Evolutionary conservation across 2,797 vertebrate genomes (phyloP).

Genomic region (Melanotaenia nigrans): DNA sequence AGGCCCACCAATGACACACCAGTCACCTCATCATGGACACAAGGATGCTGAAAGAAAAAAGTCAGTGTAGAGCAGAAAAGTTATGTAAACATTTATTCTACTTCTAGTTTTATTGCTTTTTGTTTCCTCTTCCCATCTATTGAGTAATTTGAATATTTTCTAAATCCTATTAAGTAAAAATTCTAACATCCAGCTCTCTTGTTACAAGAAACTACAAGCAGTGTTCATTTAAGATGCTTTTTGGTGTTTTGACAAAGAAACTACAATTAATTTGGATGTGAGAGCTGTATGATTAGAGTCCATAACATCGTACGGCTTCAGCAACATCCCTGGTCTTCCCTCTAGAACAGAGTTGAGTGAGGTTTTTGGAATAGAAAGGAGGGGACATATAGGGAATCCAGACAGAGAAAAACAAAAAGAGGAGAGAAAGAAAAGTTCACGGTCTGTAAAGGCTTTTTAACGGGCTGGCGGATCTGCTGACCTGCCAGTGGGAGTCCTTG

Average conservation of each 20-base stretch:
- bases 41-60: constrained; percentile 84
- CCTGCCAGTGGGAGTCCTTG: constrained; percentile 92
- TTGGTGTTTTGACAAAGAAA: constrained; percentile 31
- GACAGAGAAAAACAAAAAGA: constrained; percentile 26
- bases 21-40: constrained; percentile 93
- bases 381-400: constrained; percentile 18
- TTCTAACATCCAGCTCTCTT: constrained; percentile 8
- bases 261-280: constrained; percentile 25
- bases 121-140: not conserved
- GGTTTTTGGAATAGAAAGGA: constrained; percentile 19
- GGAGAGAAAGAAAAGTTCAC: constrained; percentile 46
- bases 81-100: not conserved
- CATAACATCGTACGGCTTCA: constrained; percentile 21
- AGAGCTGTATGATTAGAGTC: constrained; percentile 11
- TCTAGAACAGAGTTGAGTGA: constrained; percentile 39
- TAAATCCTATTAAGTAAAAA: not conserved
- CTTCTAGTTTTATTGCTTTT: constrained; percentile 16
- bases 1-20: constrained; percentile 89
- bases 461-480: constrained; percentile 79
- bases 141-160: constrained; percentile 9
- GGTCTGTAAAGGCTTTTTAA: constrained; percentile 69
- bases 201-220: not conserved
- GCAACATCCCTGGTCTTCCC: constrained; percentile 31
- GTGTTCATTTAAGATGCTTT: constrained; percentile 29
- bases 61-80: not conserved